phyloP scores from a whole-genome alignment of 1,140 invertebrate genomes.

The Orussus abietinus region DNA sequence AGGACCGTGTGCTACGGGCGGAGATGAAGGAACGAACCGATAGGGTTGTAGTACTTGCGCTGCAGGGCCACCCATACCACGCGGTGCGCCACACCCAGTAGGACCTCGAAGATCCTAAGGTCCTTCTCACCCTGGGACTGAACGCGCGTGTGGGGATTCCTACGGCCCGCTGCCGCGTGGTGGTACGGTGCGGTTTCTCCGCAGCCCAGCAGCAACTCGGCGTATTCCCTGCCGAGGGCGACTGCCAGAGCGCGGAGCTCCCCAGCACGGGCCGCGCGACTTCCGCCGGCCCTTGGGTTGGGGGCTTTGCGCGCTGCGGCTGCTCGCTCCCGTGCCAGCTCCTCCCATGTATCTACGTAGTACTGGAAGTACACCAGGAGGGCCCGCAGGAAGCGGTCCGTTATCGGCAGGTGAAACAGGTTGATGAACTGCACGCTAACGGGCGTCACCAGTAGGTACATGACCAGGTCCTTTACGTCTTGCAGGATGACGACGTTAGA shows the following conservation, averaged over 20 bases:
- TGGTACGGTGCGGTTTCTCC: slow-evolving; percentile 54
- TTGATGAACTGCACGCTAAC: slow-evolving; percentile 58
- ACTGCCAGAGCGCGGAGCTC: slow-evolving; percentile 58
- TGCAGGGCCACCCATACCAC: slow-evolving; percentile 63
- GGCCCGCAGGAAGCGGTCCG: slow-evolving; percentile 60
- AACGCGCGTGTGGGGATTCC: slow-evolving; percentile 30
- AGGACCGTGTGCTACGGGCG: too few relatives aligned
- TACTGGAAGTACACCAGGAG: slow-evolving; percentile 62
- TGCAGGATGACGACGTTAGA: slow-evolving; percentile 58
- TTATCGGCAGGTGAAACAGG: slow-evolving; percentile 56
- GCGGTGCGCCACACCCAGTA: slow-evolving; percentile 57
- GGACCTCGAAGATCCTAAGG: slow-evolving; percentile 57
- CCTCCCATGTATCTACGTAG: slow-evolving; percentile 58
- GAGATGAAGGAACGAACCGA: slow-evolving; percentile 55
- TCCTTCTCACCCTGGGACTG: slow-evolving; percentile 60
- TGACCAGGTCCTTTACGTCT: slow-evolving; percentile 63
- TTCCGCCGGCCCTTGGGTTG: slow-evolving; percentile 55
- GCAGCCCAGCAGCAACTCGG: slow-evolving; percentile 55
- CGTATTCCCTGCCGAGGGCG: slow-evolving; percentile 60
- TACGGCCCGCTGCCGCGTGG: slow-evolving; percentile 57
- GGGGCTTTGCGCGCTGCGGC: slow-evolving; percentile 56
- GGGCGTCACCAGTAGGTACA: slow-evolving; percentile 55
- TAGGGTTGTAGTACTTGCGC: slow-evolving; percentile 56
- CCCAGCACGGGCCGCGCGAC: slow-evolving; percentile 54
- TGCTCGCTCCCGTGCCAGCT: slow-evolving; percentile 52